Evolutionary conservation across 2,113 vertebrate genomes (phyloP).

Genomic region (Sminthopsis crassicaudata): DNA sequence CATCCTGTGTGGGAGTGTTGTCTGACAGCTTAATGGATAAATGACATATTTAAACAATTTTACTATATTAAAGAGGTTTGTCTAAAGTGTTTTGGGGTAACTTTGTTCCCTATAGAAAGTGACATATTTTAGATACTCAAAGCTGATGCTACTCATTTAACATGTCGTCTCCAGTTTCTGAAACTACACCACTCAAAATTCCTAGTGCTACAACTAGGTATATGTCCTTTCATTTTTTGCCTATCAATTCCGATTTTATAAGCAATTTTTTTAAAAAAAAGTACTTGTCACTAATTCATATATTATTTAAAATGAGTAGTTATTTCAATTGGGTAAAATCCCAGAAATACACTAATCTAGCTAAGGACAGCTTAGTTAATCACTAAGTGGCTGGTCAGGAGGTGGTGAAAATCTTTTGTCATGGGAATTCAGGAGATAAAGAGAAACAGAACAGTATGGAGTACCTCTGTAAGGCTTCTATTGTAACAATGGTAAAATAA

Average conservation of each 20-base stretch:
- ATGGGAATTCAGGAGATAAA: not conserved
- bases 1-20: constrained; percentile 24
- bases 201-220: not conserved
- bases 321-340: not conserved
- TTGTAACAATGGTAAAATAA: not conserved
- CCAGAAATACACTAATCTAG: not conserved
- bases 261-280: not conserved
- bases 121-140: constrained; percentile 57
- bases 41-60: constrained; percentile 74
- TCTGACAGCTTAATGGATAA: constrained; percentile 72
- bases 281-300: not conserved
- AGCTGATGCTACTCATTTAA: constrained; percentile 34
- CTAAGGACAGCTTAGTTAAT: not conserved
- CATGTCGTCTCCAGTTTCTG: constrained; percentile 43
- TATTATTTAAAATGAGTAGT: not conserved
- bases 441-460: not conserved
- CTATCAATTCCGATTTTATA: not conserved
- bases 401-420: not conserved
- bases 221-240: not conserved
- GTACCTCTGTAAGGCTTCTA: not conserved
- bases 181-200: constrained; percentile 24
- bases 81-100: constrained; percentile 52
- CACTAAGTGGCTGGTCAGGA: not conserved
- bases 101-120: constrained; percentile 53
- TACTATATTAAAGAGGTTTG: constrained; percentile 63